Evolutionary conservation across 1,140 invertebrate genomes (phyloP).

Genomic region (Euura lappo): DNA sequence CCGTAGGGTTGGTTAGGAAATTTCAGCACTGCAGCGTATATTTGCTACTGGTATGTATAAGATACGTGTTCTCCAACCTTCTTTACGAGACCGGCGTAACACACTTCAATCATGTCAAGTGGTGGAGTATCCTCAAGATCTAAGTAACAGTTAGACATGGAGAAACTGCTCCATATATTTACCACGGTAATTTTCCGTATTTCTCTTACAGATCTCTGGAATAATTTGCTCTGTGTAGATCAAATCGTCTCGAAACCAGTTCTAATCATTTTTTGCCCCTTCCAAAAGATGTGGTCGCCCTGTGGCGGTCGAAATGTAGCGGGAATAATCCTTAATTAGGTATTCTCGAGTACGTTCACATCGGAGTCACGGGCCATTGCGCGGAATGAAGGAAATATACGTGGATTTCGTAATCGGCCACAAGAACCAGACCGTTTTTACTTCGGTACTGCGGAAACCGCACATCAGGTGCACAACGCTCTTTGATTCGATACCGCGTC

Average conservation of each 20-base stretch:
- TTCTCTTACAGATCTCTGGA: no score
- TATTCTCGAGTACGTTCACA: not conserved
- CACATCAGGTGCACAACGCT: conserved; percentile 1
- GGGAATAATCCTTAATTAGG: not conserved
- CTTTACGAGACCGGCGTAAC: not conserved
- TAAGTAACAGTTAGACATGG: no score
- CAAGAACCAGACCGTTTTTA: not conserved
- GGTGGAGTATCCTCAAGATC: not conserved
- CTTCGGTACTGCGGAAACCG: not conserved
- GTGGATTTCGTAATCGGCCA: conserved; percentile 1
- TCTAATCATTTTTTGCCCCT: not conserved
- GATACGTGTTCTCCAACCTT: not conserved
- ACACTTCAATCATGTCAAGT: conserved; percentile 2
- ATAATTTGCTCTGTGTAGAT: no score
- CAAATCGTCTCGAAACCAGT: no score
- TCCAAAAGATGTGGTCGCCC: conserved; percentile 2
- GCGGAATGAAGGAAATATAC: not conserved
- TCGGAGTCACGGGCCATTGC: not conserved
- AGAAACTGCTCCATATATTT: no score
- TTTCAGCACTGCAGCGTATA: not conserved
- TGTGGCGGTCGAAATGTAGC: not conserved
- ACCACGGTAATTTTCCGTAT: no score
- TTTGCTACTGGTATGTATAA: not conserved
- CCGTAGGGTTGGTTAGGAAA: not conserved
- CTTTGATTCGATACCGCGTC: not conserved